Evolutionary conservation across 1,140 invertebrate species (phyloP).

Genomic region (Ephestia elutella): DNA sequence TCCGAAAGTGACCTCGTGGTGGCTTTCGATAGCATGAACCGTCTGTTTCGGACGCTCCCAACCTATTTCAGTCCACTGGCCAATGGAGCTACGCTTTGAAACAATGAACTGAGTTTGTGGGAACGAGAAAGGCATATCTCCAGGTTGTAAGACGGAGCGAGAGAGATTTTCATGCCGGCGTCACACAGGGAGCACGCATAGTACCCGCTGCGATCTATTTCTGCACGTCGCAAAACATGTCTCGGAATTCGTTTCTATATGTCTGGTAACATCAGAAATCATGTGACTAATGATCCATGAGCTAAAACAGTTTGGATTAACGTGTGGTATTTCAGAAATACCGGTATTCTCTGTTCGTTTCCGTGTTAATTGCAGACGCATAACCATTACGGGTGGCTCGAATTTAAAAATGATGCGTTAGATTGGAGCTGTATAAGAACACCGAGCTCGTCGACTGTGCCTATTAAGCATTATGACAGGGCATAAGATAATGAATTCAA

Average conservation of each 20-base stretch:
- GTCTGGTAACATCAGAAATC: slow-evolving; percentile 69
- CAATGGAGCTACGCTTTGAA: slow-evolving; percentile 56
- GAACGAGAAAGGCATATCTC: slow-evolving; percentile 56
- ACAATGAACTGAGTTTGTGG: slow-evolving; percentile 63
- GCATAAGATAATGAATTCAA: slow-evolving; percentile 41
- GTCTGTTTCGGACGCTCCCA: slow-evolving; percentile 64
- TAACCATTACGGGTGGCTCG: slow-evolving; percentile 15
- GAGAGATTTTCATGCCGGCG: slow-evolving; percentile 48
- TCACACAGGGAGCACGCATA: slow-evolving; percentile 65
- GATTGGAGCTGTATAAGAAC: slow-evolving; percentile 22
- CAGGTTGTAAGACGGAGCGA: slow-evolving; percentile 46
- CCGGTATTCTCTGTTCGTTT: slow-evolving; percentile 10
- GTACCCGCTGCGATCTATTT: slow-evolving; percentile 69
- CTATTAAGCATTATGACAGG: slow-evolving; percentile 34
- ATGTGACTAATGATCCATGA: slow-evolving; percentile 65
- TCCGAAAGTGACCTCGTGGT: slow-evolving; percentile 65
- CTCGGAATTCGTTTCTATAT: slow-evolving; percentile 71
- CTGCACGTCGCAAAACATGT: slow-evolving; percentile 69
- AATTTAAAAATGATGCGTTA: slow-evolving; percentile 25
- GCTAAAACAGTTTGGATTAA: slow-evolving; percentile 44
- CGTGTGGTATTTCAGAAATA: slow-evolving; percentile 5
- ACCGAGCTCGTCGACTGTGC: slow-evolving; percentile 20
- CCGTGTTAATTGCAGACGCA: slow-evolving; percentile 12
- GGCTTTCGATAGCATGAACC: slow-evolving; percentile 63
- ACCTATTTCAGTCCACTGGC: slow-evolving; percentile 68